Percentiles rank a stretch among this genome's conserved stretches.
These are phyloP conservation scores for Chrysolina haemoptera DNA, from an alignment of 2,888 invertebrate genomes.

Conservation along the genomic window DNA sequence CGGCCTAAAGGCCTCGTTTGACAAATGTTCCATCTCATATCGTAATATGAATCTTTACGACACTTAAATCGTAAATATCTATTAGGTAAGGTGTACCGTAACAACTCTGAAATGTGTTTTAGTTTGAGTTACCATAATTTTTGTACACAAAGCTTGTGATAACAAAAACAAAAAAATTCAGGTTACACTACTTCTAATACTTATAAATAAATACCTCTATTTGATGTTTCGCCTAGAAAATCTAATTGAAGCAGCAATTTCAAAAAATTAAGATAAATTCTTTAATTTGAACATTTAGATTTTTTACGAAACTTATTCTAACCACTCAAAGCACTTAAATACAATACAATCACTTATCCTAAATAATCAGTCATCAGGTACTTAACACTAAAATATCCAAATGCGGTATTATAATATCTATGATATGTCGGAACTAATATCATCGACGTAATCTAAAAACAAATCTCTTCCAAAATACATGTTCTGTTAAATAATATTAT, in stretches of 20 bases:
- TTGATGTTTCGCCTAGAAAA: conserved; percentile 9
- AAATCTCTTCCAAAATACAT: background rate
- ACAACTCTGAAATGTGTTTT: background rate
- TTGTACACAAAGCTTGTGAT: no score
- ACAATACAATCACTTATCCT: conserved; percentile 14
- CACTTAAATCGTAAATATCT: no score
- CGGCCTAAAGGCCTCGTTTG: no score
- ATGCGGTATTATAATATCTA: conserved; percentile 27
- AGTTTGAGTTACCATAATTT: background rate
- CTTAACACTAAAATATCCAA: conserved; percentile 34
- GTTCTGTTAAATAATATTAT: background rate
- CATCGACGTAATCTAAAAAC: background rate
- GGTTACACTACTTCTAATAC: background rate
- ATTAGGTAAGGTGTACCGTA: background rate
- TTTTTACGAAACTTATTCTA: background rate
- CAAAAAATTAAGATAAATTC: background rate
- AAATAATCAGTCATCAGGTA: conserved; percentile 40
- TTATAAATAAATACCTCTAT: background rate
- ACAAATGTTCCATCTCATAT: no score
- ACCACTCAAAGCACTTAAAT: background rate
- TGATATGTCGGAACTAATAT: conserved; percentile 35
- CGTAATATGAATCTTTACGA: no score
- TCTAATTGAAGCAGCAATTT: conserved; percentile 3
- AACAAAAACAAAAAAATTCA: background rate
- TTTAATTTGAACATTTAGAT: background rate